Evolutionary conservation across 2,797 vertebrate genomes (phyloP), one percentile per base, ranked within the genome.

Genomic region (Mormyrops boulengeri): DNA sequence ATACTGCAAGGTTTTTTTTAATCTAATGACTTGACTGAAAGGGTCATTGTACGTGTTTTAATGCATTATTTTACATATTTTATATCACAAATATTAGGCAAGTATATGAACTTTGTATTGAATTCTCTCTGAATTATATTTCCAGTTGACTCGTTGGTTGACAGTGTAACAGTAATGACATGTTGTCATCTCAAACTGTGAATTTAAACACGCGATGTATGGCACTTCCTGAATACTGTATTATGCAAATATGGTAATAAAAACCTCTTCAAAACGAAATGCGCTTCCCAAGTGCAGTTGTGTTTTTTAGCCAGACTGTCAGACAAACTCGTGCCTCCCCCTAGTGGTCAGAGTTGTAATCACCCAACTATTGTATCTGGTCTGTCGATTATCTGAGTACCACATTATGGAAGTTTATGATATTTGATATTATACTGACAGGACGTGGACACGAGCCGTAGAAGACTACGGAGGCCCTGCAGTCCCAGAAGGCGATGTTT

Each of bases 141-240:
- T 95, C 95, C 95, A 92, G 96, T 94, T 92, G 94, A 49, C 73
- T 87, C 89, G 47, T 95, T 90, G 66, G 89, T 94, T 95, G 94
- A 96, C 96, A 97, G 96, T 97, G 96, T 97, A 96, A 97, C 96
- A 95, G 95, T 97, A 95, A 97, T 97, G 96, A 95, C 96, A 95
- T 96, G 95, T 97, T 95, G n/a, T 96, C 82, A 94, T 95, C n/a
- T 38, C 93, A 96, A 97, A 97, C 97, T 98, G 97, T 98, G 98
- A 98, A 96, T 93, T 93, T 92, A 95, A 93, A 97, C 96, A 95
- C 96, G 96, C 97, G 96, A 94, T 98, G 97, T 98, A 97, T 95
- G 97, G 96, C 94, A 96, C 92, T 91, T 94, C 90, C 93, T 93
- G 91, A 95, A 95, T 97, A 91, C 93, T 95, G 80, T 44, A 95